Percentiles rank a stretch among this genome's conserved stretches.
Conservation (phyloP, 1,140 invertebrate species). For the Aphis craccivora region DNA sequence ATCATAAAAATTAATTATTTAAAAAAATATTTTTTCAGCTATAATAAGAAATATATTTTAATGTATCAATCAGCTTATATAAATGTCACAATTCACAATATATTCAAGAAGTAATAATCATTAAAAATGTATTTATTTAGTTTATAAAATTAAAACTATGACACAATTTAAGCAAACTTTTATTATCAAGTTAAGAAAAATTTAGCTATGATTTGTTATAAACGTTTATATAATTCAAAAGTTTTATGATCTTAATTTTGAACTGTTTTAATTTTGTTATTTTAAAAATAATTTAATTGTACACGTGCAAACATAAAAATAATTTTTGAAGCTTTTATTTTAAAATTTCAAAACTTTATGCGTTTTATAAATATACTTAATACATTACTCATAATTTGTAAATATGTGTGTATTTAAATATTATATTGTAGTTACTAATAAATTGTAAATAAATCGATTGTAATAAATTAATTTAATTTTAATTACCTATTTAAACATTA, state of each 20-base stretch:
- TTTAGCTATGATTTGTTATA: neutral
- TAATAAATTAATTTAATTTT: neutral
- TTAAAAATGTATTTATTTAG: neutral
- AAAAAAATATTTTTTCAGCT: neutral
- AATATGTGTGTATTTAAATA: no score
- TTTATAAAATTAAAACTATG: neutral
- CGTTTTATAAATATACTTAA: neutral
- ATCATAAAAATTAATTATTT: neutral
- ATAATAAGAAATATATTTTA: neutral
- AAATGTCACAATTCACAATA: neutral
- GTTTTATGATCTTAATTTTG: neutral
- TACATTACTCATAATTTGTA: no score
- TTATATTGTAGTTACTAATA: no score
- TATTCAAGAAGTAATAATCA: neutral
- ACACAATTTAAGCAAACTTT: neutral
- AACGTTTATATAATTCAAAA: neutral
- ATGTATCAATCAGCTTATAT: neutral
- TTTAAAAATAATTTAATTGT: neutral
- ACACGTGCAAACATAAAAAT: neutral
- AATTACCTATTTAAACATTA: neutral
- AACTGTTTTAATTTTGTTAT: neutral
- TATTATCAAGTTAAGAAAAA: neutral
- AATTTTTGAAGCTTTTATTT: neutral
- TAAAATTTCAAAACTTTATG: neutral
- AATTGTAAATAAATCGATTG: neutral